A percentile compares a stretch with the other conserved stretches of the same genome.
Conservation (phyloP, 2,888 invertebrate genomes). For the Hypomecis atomaria region DNA sequence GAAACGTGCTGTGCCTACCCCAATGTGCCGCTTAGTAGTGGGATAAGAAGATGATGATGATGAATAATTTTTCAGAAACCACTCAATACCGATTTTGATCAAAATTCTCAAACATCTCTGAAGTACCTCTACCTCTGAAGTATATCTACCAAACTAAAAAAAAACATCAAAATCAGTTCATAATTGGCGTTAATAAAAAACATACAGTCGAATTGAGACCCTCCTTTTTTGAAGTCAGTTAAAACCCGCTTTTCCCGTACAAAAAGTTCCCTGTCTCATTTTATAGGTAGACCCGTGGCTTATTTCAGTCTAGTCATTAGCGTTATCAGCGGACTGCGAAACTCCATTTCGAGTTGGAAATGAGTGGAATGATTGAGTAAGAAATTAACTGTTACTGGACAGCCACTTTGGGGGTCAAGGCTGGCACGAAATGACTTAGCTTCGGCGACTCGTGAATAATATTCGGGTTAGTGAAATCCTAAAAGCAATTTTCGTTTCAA, state of each 20-base stretch:
- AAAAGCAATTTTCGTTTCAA: neutral
- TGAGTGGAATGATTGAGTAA: constrained; percentile 34
- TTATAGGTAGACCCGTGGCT: neutral
- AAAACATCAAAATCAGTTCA: too few relatives aligned
- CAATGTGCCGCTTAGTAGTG: too few relatives aligned
- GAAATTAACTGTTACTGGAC: constrained; percentile 29
- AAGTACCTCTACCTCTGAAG: too few relatives aligned
- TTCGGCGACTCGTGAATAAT: constrained; percentile 16
- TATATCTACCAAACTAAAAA: too few relatives aligned
- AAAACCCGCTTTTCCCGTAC: neutral
- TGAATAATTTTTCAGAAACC: too few relatives aligned
- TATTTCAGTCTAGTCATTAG: constrained; percentile 20
- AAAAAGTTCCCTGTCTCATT: neutral
- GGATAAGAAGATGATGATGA: too few relatives aligned
- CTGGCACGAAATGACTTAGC: constrained; percentile 26
- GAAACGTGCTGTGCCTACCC: too few relatives aligned
- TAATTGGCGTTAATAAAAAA: too few relatives aligned
- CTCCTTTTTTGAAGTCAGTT: too few relatives aligned
- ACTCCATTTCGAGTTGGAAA: constrained; percentile 31
- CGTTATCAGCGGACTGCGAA: constrained; percentile 31
- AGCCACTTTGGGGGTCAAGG: constrained; percentile 34
- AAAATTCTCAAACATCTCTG: too few relatives aligned
- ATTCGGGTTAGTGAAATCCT: constrained; percentile 16
- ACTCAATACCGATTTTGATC: too few relatives aligned
- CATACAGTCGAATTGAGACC: too few relatives aligned